Evolutionary conservation across 1,140 invertebrate genomes (phyloP).

Genomic region (Armadillidium nasatum): DNA sequence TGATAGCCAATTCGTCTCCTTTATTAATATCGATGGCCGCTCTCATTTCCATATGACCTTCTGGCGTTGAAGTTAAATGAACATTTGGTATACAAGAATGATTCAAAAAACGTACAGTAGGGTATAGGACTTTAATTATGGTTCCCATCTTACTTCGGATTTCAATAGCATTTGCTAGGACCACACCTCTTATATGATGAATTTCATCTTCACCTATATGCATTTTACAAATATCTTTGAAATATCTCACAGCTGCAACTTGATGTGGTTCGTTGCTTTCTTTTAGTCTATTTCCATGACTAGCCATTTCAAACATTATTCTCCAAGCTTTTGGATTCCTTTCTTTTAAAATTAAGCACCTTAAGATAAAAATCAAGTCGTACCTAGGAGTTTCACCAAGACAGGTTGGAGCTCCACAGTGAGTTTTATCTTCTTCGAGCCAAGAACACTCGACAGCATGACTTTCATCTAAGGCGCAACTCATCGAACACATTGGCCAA

Average conservation of each 20-base stretch:
- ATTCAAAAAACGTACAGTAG: slow-evolving; percentile 67
- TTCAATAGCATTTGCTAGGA: slow-evolving; percentile 34
- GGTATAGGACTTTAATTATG: slow-evolving; percentile 55
- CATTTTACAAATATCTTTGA: slow-evolving; percentile 29
- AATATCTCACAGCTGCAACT: slow-evolving; percentile 24
- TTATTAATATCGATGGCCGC: slow-evolving; percentile 30
- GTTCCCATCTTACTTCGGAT: slow-evolving; percentile 20
- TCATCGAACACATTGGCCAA: slow-evolving; percentile 66
- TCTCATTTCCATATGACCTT: slow-evolving; percentile 53
- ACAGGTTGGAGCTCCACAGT: slow-evolving; percentile 20
- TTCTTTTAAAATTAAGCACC: slow-evolving; percentile 31
- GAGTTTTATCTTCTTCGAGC: slow-evolving; percentile 32
- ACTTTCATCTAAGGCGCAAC: slow-evolving; percentile 52
- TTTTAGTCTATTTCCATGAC: slow-evolving; percentile 28
- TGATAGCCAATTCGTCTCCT: slow-evolving; percentile 32
- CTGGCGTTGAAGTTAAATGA: slow-evolving; percentile 72
- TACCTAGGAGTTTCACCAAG: slow-evolving; percentile 33
- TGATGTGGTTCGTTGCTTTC: slow-evolving; percentile 17
- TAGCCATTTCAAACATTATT: slow-evolving; percentile 30
- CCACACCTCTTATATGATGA: slow-evolving; percentile 33
- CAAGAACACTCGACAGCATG: slow-evolving; percentile 37
- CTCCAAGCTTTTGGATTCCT: slow-evolving; percentile 33
- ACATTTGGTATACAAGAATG: slow-evolving; percentile 72
- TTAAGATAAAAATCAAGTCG: slow-evolving; percentile 39
- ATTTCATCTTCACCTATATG: slow-evolving; percentile 21